These are phyloP conservation scores for Nasonia giraulti DNA, from an alignment of 1,140 invertebrate genomes.

Conservation along the genomic window DNA sequence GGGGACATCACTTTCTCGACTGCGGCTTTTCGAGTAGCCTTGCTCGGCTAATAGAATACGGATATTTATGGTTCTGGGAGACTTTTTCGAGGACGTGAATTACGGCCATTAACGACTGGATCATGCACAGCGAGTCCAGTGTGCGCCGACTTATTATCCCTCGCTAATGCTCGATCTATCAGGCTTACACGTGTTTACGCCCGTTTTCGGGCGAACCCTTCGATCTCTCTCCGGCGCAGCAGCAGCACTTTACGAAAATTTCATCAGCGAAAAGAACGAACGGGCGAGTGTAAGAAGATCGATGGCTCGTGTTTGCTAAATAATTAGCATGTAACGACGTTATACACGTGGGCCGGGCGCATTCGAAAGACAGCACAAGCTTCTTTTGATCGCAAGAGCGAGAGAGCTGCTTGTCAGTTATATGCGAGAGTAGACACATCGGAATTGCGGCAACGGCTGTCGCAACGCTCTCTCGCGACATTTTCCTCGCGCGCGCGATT, in stretches of 20 bases:
- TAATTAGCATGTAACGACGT: conserved; percentile 15
- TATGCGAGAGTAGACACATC: background rate
- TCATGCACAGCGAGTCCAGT: conserved; percentile 15
- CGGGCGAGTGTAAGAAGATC: conserved; percentile 23
- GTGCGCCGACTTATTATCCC: too few species aligned
- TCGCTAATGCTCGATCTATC: conserved; percentile 43
- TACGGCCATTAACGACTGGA: background rate
- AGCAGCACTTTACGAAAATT: background rate
- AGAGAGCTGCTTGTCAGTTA: background rate
- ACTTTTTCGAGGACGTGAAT: background rate
- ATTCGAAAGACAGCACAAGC: background rate
- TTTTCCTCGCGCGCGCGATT: background rate
- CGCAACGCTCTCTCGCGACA: background rate
- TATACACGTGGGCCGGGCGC: too few species aligned
- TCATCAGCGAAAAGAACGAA: background rate
- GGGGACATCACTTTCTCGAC: conserved; percentile 5
- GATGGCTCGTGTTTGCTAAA: conserved; percentile 38
- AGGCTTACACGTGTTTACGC: background rate
- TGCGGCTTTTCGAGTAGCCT: background rate
- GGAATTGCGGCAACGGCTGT: background rate
- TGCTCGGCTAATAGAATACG: background rate
- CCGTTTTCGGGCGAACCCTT: background rate
- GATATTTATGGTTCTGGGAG: background rate
- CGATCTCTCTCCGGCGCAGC: background rate
- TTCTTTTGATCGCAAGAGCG: background rate